Conservation (phyloP, 2,113 vertebrate species). For the Etheostoma spectabile region DNA sequence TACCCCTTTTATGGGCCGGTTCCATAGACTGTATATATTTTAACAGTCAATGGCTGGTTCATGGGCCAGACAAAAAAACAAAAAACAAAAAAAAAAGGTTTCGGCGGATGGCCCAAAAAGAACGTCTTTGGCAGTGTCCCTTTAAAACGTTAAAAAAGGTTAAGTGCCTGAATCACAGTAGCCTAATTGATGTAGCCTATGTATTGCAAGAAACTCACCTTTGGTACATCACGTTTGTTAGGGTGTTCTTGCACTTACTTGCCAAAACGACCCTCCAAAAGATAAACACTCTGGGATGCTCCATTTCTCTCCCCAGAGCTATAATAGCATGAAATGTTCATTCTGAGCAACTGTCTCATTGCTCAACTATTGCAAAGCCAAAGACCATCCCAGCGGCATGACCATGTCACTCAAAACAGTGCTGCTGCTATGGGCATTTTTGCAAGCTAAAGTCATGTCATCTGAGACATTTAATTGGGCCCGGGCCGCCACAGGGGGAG, state of each 20-base stretch:
- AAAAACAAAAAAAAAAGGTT: too few species aligned
- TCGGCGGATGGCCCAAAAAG: too few species aligned
- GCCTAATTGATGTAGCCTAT: background rate
- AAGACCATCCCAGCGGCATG: conserved; percentile 75
- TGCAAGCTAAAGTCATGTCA: conserved; percentile 94
- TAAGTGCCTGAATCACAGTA: too few species aligned
- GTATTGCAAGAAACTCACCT: background rate
- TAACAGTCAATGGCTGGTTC: too few species aligned
- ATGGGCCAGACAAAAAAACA: too few species aligned
- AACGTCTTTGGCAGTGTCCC: background rate
- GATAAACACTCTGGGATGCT: conserved; percentile 21
- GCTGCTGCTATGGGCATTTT: conserved; percentile 91
- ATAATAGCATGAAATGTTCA: conserved; percentile 68
- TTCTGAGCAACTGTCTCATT: conserved; percentile 81
- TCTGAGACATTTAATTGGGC: conserved; percentile 95
- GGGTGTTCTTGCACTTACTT: background rate
- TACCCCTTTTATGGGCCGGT: too few species aligned
- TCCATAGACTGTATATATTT: too few species aligned
- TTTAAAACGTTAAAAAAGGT: background rate
- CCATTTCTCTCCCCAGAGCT: conserved; percentile 45
- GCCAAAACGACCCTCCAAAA: background rate
- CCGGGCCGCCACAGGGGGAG: conserved; percentile 88
- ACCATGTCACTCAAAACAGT: conserved; percentile 85
- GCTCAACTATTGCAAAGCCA: conserved; percentile 80
- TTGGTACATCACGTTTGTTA: background rate